Conservation (phyloP, 2,113 vertebrate genomes). For the Serinus canaria region DNA sequence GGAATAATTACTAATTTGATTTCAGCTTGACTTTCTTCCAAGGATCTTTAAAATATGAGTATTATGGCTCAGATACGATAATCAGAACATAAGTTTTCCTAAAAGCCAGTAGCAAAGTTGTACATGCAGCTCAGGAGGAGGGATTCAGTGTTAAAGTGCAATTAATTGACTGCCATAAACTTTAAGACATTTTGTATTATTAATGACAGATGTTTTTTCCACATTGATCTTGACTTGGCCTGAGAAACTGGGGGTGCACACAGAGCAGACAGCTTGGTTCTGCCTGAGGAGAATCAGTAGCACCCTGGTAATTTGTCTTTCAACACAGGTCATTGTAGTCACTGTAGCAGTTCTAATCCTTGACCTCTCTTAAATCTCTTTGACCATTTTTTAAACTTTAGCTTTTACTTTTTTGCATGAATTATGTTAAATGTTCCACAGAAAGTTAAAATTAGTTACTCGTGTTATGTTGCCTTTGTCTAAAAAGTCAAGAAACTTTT, state of each 20-base stretch:
- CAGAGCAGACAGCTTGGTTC: neutral
- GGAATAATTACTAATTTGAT: neutral
- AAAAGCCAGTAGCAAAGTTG: neutral
- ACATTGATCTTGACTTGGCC: neutral
- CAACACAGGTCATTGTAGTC: neutral
- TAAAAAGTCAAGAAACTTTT: neutral
- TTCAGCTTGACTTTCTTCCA: neutral
- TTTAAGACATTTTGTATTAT: neutral
- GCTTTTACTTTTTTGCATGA: neutral
- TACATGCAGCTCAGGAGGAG: neutral
- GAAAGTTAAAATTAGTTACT: neutral
- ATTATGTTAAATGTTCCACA: neutral
- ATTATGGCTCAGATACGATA: neutral
- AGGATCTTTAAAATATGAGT: neutral
- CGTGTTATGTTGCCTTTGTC: neutral
- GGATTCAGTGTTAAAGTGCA: neutral
- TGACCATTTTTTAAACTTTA: neutral
- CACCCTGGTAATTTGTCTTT: neutral
- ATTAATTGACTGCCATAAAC: neutral
- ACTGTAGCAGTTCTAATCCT: neutral
- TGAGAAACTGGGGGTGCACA: neutral
- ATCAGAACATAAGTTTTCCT: neutral
- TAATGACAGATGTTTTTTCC: neutral
- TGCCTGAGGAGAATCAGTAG: neutral
- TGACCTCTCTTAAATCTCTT: neutral